Conservation (phyloP, 2,113 vertebrate genomes). For the Struthidea cinerea region DNA sequence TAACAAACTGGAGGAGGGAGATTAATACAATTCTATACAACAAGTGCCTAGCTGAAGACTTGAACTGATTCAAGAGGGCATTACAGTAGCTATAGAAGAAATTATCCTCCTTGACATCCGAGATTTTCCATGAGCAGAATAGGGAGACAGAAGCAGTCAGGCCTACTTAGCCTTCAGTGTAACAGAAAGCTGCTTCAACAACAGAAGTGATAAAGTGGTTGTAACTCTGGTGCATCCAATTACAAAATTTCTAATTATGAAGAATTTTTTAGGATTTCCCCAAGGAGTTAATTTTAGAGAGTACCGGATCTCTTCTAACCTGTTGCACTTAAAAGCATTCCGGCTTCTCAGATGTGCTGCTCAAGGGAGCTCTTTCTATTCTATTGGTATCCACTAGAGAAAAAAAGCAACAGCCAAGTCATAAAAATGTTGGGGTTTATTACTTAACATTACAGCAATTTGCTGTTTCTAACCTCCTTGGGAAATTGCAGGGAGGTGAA, state of each 20-base stretch:
- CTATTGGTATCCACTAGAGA: not conserved
- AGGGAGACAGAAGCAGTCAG: not conserved
- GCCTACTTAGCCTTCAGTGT: not conserved
- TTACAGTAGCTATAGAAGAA: not conserved
- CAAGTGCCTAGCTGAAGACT: not conserved
- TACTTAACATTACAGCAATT: conserved; percentile 10
- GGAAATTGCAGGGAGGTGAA: not conserved
- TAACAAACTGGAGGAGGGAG: not conserved
- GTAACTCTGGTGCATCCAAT: not conserved
- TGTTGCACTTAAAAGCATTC: not conserved
- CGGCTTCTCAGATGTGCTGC: not conserved
- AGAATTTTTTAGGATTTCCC: conserved; percentile 1
- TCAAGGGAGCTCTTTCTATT: not conserved
- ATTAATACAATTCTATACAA: not conserved
- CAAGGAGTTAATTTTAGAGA: not conserved
- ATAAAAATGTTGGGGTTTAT: not conserved
- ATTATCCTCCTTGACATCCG: not conserved
- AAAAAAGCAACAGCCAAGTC: conserved; percentile 1
- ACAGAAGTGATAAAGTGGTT: not conserved
- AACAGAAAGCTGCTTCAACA: not conserved
- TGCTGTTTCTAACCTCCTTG: not conserved
- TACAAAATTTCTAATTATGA: not conserved
- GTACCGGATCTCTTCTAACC: not conserved
- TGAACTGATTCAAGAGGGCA: not conserved
- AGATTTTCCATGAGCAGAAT: not conserved